Evolutionary conservation across 2,888 invertebrate genomes (phyloP).

Genomic region (Syrphus vitripennis): DNA sequence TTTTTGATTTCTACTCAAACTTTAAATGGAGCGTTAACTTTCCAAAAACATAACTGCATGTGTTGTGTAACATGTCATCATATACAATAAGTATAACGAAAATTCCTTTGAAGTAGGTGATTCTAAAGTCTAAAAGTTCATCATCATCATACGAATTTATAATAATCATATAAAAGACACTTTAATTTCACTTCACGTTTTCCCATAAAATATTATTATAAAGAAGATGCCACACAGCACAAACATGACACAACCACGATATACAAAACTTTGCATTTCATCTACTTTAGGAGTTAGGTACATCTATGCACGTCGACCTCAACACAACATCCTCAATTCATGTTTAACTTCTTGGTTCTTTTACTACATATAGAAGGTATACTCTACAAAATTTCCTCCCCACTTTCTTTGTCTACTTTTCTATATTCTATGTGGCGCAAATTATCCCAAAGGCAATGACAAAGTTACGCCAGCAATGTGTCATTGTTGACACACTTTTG

Average conservation of each 20-base stretch:
- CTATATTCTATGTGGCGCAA: not conserved
- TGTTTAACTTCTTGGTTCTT: constrained; percentile 24
- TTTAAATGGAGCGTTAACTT: not conserved
- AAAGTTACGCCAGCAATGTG: constrained; percentile 53
- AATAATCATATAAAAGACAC: constrained; percentile 15
- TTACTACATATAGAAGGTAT: not conserved
- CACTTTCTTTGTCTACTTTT: not conserved
- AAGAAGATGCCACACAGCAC: not conserved
- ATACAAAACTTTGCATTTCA: not conserved
- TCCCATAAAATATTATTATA: not conserved
- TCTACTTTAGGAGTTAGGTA: not conserved
- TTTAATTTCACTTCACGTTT: not conserved
- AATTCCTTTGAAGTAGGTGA: not conserved
- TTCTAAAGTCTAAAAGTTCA: constrained; percentile 3
- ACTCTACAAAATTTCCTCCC: not conserved
- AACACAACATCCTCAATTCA: constrained; percentile 5
- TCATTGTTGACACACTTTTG: constrained; percentile 63
- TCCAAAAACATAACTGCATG: not conserved
- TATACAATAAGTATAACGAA: not conserved
- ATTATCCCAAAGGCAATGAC: constrained; percentile 25
- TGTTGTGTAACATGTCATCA: not conserved
- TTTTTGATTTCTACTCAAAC: too few relatives aligned
- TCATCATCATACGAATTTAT: constrained; percentile 14
- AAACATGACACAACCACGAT: not conserved
- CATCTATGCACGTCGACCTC: not conserved